Evolutionary conservation across 2,888 invertebrate genomes (phyloP).

Genomic region (Drosophila eohydei): DNA sequence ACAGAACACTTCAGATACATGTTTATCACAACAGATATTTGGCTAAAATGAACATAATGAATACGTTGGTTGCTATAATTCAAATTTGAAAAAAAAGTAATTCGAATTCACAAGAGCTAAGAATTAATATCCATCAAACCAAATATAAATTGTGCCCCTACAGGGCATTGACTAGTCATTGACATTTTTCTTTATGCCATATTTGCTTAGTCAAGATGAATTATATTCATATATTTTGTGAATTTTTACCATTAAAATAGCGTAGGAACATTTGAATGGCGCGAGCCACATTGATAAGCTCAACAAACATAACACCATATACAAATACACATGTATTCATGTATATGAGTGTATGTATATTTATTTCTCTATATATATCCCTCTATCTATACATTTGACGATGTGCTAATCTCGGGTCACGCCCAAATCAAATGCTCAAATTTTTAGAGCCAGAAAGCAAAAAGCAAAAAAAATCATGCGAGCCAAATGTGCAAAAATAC

Average conservation of each 20-base stretch:
- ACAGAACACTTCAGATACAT: no score
- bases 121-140: neutral
- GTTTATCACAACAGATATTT: no score
- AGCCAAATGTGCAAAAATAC: constrained; percentile 34
- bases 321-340: neutral
- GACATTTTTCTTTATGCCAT: neutral
- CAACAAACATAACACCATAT: constrained; percentile 17
- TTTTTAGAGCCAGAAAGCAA: constrained; percentile 22
- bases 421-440: constrained; percentile 37
- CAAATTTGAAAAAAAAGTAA: no score
- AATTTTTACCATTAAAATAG: constrained; percentile 51
- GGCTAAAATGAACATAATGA: no score
- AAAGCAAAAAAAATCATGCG: constrained; percentile 23
- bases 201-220: constrained; percentile 21
- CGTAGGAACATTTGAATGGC: constrained; percentile 68
- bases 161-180: neutral
- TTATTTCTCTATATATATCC: neutral
- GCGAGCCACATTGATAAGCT: constrained; percentile 64
- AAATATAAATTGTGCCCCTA: neutral
- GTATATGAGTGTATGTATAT: neutral
- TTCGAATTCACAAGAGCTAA: neutral
- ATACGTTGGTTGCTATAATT: neutral
- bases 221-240: constrained; percentile 19
- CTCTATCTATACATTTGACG: constrained; percentile 14
- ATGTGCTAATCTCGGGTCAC: constrained; percentile 54